A percentile compares a stretch with the other conserved stretches of the same genome.
Conservation (phyloP, 2,797 vertebrate species). For the Calcarius lapponicus region DNA sequence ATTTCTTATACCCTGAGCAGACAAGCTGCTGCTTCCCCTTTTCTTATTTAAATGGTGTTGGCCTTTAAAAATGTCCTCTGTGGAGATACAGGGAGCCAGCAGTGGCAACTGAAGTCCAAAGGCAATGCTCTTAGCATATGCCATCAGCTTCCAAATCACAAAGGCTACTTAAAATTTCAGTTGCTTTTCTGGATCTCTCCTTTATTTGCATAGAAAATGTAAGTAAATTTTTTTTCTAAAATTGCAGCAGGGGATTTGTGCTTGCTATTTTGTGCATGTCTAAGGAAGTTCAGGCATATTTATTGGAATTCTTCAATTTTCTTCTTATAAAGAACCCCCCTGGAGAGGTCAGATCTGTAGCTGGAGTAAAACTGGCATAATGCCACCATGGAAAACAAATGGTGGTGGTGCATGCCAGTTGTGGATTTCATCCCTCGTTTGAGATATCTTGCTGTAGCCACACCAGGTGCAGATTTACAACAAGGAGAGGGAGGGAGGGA, state of each 20-base stretch:
- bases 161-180: slow-evolving; percentile 60
- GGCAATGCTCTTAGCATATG: slow-evolving; percentile 60
- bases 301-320: slow-evolving; percentile 52
- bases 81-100: slow-evolving; percentile 2
- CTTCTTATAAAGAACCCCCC: not conserved
- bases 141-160: slow-evolving; percentile 47
- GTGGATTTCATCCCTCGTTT: slow-evolving; percentile 27
- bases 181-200: slow-evolving; percentile 36
- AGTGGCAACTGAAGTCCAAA: slow-evolving; percentile 59
- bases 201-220: slow-evolving; percentile 59
- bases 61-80: slow-evolving; percentile 59
- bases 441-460: not conserved
- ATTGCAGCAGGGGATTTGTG: slow-evolving; percentile 32
- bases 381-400: not conserved
- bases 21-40: slow-evolving; percentile 23
- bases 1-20: not conserved
- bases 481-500: not conserved
- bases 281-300: slow-evolving; percentile 40
- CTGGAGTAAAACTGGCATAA: slow-evolving; percentile 1
- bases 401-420: not conserved
- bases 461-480: not conserved
- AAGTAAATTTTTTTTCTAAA: slow-evolving; percentile 46
- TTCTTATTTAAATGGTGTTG: slow-evolving; percentile 48
- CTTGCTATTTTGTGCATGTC: slow-evolving; percentile 34
- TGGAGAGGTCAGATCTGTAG: slow-evolving; percentile 28